Conservation (phyloP, 2,888 invertebrate genomes). For the Halocaridina rubra region DNA sequence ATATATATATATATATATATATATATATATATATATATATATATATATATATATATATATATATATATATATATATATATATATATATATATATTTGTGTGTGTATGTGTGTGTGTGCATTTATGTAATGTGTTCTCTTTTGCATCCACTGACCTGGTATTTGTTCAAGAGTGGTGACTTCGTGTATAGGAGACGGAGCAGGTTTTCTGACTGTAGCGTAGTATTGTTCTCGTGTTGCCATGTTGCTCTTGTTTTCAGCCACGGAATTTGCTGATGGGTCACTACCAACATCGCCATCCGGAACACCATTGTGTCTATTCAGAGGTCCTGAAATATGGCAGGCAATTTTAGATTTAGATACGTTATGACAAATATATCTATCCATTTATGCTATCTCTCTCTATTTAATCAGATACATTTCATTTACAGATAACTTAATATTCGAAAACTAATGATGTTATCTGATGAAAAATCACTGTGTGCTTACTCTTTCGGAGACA, state of each 20-base stretch:
- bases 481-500: slow-evolving; percentile 73
- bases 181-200: slow-evolving; percentile 69
- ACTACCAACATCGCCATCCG: slow-evolving; percentile 1
- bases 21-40: not conserved
- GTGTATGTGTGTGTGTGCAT: not conserved
- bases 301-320: slow-evolving; percentile 9
- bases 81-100: too few species aligned
- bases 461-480: slow-evolving; percentile 60
- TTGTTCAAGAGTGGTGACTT: slow-evolving; percentile 66
- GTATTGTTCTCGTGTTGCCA: slow-evolving; percentile 50
- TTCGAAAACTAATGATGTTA: too few species aligned
- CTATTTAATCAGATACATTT: too few species aligned
- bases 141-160: slow-evolving; percentile 22
- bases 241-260: slow-evolving; percentile 70
- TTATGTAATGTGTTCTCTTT: slow-evolving; percentile 67
- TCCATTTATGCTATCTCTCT: too few species aligned
- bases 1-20: too few species aligned
- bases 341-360: too few species aligned
- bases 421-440: too few species aligned
- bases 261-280: slow-evolving; percentile 62
- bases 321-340: slow-evolving; percentile 35
- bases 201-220: slow-evolving; percentile 58
- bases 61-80: not conserved
- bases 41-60: not conserved
- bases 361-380: too few species aligned